phyloP scores from a whole-genome alignment of 2,113 vertebrate species.

The Amia ocellicauda region DNA sequence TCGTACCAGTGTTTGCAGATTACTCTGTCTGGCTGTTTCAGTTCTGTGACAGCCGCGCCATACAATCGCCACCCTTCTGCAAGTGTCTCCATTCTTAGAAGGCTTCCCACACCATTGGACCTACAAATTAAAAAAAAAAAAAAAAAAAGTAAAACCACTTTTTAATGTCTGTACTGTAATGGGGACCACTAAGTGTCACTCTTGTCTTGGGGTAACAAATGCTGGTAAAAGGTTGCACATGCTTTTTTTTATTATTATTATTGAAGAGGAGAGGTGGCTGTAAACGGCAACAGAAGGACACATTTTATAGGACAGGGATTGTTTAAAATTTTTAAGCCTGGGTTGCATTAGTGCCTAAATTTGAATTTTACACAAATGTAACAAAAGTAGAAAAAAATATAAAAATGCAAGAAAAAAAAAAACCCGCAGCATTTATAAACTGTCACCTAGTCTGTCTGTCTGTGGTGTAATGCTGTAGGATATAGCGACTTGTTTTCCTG shows the following conservation, averaged over 20 bases:
- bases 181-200: conserved; percentile 6
- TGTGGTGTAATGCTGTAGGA: conserved; percentile 3
- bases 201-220: not conserved
- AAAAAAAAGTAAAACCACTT: too few relatives aligned
- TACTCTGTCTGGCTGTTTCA: too few relatives aligned
- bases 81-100: too few relatives aligned
- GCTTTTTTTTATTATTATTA: not conserved
- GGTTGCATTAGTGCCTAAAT: conserved; percentile 14
- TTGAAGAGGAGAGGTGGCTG: not conserved
- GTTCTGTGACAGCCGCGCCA: too few relatives aligned
- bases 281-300: not conserved
- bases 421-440: not conserved
- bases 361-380: not conserved
- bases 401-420: not conserved
- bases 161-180: not conserved
- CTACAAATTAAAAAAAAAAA: too few relatives aligned
- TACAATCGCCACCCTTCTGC: too few relatives aligned
- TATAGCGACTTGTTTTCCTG: conserved; percentile 1
- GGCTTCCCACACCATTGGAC: too few relatives aligned
- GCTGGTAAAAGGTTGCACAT: not conserved
- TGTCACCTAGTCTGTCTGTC: not conserved
- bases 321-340: not conserved
- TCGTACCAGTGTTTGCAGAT: too few relatives aligned
- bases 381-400: not conserved
- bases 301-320: too few relatives aligned